phyloP scores from a whole-genome alignment of 2,888 invertebrate species.

The Argyra leucocephala region DNA sequence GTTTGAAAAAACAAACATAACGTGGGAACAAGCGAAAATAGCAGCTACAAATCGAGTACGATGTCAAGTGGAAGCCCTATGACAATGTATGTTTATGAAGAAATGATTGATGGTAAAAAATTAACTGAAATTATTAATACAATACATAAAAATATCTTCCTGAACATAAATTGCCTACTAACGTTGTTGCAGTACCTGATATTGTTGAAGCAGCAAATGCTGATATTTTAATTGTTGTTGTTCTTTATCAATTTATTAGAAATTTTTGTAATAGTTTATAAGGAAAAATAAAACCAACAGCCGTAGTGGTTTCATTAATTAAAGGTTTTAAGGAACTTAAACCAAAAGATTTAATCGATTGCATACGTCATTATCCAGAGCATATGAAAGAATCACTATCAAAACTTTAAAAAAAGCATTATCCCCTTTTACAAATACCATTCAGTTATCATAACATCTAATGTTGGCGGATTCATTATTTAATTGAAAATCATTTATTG shows the following conservation, averaged over 20 bases:
- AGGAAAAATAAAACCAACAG: constrained; percentile 84
- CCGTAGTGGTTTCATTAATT: constrained; percentile 86
- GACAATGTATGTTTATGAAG: constrained; percentile 96
- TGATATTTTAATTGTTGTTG: constrained; percentile 90
- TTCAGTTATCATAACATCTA: no score
- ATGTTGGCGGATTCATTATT: no score
- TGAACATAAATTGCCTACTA: constrained; percentile 82
- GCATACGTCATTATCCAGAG: no score
- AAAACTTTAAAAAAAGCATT: no score
- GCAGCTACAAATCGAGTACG: no score
- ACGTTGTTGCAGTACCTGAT: constrained; percentile 93
- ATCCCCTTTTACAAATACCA: no score
- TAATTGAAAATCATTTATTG: no score
- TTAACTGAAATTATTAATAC: constrained; percentile 96
- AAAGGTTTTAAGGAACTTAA: no score
- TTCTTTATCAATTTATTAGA: constrained; percentile 94
- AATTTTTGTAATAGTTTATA: constrained; percentile 73
- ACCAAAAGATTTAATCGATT: no score
- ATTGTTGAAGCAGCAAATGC: constrained; percentile 85
- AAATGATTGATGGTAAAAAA: constrained; percentile 87
- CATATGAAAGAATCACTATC: no score
- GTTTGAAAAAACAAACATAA: no score
- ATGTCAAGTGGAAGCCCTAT: constrained; percentile 81
- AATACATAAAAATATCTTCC: constrained; percentile 95
- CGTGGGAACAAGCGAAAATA: no score